Conservation (phyloP, 2,888 invertebrate species). For the Xestoiulus laeticollis region DNA sequence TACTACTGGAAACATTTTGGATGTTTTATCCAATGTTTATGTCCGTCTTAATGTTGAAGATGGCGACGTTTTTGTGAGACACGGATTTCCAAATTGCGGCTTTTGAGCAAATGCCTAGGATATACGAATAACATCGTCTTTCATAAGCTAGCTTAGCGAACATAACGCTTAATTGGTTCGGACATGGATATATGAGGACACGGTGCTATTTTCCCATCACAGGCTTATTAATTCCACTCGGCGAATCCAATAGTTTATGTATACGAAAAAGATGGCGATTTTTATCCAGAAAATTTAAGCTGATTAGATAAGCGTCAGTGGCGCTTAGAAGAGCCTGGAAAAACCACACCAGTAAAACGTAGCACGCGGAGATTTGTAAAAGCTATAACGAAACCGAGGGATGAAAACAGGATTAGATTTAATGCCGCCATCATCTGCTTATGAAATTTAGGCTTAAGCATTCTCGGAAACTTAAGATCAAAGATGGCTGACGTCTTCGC, state of each 20-base stretch:
- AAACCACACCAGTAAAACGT: constrained; percentile 6
- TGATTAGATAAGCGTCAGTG: constrained; percentile 27
- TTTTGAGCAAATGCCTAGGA: background rate
- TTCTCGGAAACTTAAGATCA: background rate
- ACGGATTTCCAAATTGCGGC: background rate
- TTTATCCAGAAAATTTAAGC: constrained; percentile 4
- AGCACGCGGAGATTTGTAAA: background rate
- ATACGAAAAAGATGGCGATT: constrained; percentile 32
- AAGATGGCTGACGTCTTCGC: background rate
- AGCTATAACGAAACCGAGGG: background rate
- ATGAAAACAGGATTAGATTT: constrained; percentile 28
- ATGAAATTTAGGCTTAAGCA: constrained; percentile 6
- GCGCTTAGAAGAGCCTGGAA: background rate
- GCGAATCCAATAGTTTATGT: background rate
- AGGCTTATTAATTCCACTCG: constrained; percentile 8
- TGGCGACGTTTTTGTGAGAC: background rate
- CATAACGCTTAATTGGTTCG: constrained; percentile 37
- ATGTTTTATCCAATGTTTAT: too few relatives aligned
- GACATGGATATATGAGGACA: background rate
- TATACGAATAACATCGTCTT: background rate
- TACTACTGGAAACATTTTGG: too few relatives aligned
- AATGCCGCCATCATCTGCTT: constrained; percentile 18
- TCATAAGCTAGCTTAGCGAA: constrained; percentile 28
- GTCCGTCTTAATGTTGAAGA: background rate
- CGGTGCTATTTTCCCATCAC: background rate